Base-by-base conservation (phyloP, 2,888 invertebrate species). In the Mycalesis mineus region DNA sequence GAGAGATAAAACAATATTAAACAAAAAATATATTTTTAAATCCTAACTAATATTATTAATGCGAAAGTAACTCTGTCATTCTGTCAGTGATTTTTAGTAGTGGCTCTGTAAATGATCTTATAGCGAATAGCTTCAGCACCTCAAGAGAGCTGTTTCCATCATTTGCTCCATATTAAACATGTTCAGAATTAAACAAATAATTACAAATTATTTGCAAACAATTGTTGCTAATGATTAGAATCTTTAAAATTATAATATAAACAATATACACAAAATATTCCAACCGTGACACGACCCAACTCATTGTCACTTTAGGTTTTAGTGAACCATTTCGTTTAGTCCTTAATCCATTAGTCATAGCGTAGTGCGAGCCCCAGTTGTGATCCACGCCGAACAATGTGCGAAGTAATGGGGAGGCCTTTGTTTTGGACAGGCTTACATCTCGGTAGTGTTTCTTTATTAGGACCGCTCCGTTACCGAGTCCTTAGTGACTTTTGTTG, bases 401-500 rank as follows among this genome's bases (percentile, higher is more conserved):
- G 44, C 53, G 54, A 57, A 59, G 59, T 62, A 58, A 59, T 51
- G 57, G 59, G 37, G 22, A 41, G 33, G 28, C 55, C 45, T 61
- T 62, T 62, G 62, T 60, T 60, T 62, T 49, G 31, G 62, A 55
- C 57, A 62, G 52, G 57, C 55, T 58, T 57, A 62, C 60, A 60
- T 62, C 57, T 60, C 56, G 56, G 47, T 56, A 53, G 58, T 54
- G 61, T 57, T 62, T 60, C 62, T 62, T 62, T 62, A 60, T 62
- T 62, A 55, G 48, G 57, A 39, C 40, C 11, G 52, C 44, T 57
- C 37, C 51, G 57, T 52, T 60, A 57, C 36, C 37, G 41, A 57
- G 49, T 59, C 51, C 41, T 48, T 47, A 14, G 41, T 47, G 47
- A 61, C 40, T 52, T 61, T 48, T 55, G 57, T 42, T 51, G 11